phyloP scores from a whole-genome alignment of 2,888 invertebrate genomes.

The Chrysopilus asiliformis region DNA sequence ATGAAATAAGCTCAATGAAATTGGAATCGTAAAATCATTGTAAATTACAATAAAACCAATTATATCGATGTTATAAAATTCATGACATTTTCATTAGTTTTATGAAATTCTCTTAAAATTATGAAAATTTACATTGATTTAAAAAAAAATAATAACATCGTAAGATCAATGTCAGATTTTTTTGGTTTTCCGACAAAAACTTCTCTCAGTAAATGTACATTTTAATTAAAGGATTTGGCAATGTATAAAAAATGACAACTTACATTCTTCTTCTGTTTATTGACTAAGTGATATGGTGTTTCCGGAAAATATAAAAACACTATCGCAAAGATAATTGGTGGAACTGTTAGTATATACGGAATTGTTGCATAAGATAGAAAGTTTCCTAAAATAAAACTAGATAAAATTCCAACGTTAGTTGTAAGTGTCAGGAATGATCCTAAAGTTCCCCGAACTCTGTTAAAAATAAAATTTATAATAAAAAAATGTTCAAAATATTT shows the following conservation, averaged over 20 bases:
- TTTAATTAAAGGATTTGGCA: too few relatives aligned
- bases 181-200: too few relatives aligned
- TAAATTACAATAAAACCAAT: too few relatives aligned
- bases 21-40: too few relatives aligned
- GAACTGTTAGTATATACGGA: conserved; percentile 20
- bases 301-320: conserved; percentile 29
- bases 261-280: conserved; percentile 20
- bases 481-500: conserved; percentile 3
- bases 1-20: too few relatives aligned
- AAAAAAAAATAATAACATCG: too few relatives aligned
- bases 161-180: too few relatives aligned
- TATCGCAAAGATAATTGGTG: conserved; percentile 22
- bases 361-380: conserved; percentile 23
- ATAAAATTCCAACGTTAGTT: conserved; percentile 27
- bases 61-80: too few relatives aligned
- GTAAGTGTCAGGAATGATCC: conserved; percentile 28
- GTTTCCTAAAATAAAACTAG: conserved; percentile 26
- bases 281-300: conserved; percentile 28
- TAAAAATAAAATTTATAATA: conserved; percentile 2
- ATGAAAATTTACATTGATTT: too few relatives aligned
- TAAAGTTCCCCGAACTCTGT: conserved; percentile 28
- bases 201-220: too few relatives aligned
- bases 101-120: too few relatives aligned
- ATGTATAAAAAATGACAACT: conserved; percentile 1
- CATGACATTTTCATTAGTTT: too few relatives aligned